phyloP scores from a whole-genome alignment of 2,113 vertebrate genomes.

The Hiodon tergisus region DNA sequence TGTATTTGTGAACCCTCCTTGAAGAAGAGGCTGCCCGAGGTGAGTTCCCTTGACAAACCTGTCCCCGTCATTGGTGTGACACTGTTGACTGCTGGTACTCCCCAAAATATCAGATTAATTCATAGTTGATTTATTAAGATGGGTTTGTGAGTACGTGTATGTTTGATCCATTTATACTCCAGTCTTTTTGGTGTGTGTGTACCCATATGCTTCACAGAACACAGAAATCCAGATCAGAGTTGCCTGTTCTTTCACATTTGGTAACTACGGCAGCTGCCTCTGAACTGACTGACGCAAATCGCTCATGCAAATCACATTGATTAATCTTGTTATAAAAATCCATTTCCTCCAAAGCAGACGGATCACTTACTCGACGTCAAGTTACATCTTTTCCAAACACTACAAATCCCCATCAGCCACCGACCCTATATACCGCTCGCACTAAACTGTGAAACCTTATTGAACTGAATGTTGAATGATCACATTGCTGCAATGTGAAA shows the following conservation, averaged over 20 bases:
- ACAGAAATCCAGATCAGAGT: slow-evolving; percentile 75
- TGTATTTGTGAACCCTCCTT: too few relatives aligned
- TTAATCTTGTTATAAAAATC: slow-evolving; percentile 40
- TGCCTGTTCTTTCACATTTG: slow-evolving; percentile 58
- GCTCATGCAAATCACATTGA: slow-evolving; percentile 63
- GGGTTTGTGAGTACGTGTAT: neutral
- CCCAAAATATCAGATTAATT: neutral
- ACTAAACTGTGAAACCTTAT: slow-evolving; percentile 12
- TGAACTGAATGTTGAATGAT: slow-evolving; percentile 24
- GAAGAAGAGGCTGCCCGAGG: slow-evolving; percentile 38
- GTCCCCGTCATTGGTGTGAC: slow-evolving; percentile 18
- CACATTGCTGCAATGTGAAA: slow-evolving; percentile 28
- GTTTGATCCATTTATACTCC: neutral
- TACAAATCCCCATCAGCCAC: slow-evolving; percentile 17
- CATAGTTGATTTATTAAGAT: neutral
- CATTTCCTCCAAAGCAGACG: slow-evolving; percentile 49
- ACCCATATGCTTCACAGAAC: slow-evolving; percentile 60
- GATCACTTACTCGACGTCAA: slow-evolving; percentile 50
- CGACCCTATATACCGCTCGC: slow-evolving; percentile 13
- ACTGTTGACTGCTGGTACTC: too few relatives aligned
- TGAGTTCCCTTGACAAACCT: slow-evolving; percentile 43
- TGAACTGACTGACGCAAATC: slow-evolving; percentile 56
- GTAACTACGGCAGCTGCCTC: slow-evolving; percentile 65
- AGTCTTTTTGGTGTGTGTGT: slow-evolving; percentile 63
- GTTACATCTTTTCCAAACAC: slow-evolving; percentile 44